phyloP scores from a whole-genome alignment of 2,113 vertebrate species.

The Nasalis larvatus region DNA sequence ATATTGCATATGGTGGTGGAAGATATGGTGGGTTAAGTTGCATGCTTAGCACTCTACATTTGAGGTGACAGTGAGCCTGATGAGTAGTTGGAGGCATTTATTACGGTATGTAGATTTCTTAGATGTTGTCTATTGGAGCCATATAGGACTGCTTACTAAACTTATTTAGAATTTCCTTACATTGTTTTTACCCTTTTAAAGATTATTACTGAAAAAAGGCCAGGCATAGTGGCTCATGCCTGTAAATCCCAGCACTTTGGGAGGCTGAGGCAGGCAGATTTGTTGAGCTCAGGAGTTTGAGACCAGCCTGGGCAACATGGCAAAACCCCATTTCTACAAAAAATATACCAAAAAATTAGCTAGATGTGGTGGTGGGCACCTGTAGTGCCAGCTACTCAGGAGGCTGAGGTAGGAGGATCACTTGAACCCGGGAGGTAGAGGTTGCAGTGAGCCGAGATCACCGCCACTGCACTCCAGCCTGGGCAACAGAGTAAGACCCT shows the following conservation, averaged over 20 bases:
- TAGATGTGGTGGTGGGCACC: neutral
- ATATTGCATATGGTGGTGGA: neutral
- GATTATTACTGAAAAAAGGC: conserved; percentile 11
- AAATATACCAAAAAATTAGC: neutral
- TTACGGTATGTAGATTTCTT: neutral
- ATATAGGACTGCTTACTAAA: neutral
- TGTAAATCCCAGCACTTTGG: neutral
- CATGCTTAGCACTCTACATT: neutral
- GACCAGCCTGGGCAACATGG: neutral
- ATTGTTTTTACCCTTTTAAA: neutral
- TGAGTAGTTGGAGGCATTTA: neutral
- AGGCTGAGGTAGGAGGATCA: neutral
- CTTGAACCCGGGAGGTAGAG: neutral
- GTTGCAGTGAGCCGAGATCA: neutral
- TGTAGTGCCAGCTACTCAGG: neutral
- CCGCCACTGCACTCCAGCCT: neutral
- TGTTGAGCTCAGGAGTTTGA: neutral
- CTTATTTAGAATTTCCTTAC: neutral
- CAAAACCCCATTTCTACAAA: neutral
- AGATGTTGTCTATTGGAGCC: neutral
- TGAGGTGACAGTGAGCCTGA: neutral
- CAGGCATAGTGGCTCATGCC: neutral
- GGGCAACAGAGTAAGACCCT: neutral
- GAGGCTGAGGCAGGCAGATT: neutral
- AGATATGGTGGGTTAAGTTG: neutral